These are phyloP conservation scores for Ceriagrion tenellum DNA, from an alignment of 2,888 invertebrate genomes.

Conservation along the genomic window DNA sequence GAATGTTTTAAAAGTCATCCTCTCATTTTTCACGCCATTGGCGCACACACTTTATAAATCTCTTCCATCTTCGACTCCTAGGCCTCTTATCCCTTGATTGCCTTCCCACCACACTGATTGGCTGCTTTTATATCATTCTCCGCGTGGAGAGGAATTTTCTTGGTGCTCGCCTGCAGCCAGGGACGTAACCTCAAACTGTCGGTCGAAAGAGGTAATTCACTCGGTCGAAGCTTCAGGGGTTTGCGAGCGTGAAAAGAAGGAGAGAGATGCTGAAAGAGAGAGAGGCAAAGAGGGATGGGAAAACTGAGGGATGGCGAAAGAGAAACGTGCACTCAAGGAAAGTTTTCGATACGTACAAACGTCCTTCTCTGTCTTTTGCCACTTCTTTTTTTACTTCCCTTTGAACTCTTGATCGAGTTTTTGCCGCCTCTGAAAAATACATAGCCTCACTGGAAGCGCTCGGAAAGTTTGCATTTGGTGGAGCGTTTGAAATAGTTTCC, in stretches of 20 bases:
- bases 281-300: background rate
- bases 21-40: background rate
- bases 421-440: conserved; percentile 1
- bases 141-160: background rate
- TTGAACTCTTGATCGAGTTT: conserved; percentile 33
- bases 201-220: background rate
- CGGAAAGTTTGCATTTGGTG: conserved; percentile 39
- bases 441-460: background rate
- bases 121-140: conserved; percentile 2
- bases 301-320: background rate
- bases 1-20: background rate
- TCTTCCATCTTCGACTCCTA: background rate
- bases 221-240: background rate
- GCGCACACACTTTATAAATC: background rate
- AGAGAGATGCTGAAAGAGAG: background rate
- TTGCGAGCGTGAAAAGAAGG: background rate
- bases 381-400: background rate
- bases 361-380: background rate
- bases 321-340: background rate
- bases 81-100: background rate
- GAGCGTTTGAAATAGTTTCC: conserved; percentile 21
- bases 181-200: background rate
- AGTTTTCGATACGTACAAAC: background rate
- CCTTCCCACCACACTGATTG: conserved; percentile 30
- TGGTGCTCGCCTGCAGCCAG: background rate